Evolutionary conservation across 2,113 vertebrate species (phyloP).

Genomic region (rat (Rattus norvegicus)): DNA sequence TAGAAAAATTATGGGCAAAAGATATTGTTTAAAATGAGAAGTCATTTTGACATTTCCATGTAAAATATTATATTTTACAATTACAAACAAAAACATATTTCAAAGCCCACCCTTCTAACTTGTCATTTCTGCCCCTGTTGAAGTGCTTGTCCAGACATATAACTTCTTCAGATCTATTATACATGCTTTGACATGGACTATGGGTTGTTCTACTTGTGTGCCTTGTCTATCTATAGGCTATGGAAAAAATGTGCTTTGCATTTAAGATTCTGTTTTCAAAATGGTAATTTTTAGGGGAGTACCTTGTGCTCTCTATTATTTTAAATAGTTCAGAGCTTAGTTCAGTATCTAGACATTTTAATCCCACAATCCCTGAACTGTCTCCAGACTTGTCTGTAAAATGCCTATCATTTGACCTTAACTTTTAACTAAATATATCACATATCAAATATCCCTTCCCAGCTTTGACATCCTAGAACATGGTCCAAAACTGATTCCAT

Average conservation of each 20-base stretch:
- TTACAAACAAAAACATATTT: neutral
- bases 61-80: neutral
- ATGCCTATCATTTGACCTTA: constrained; percentile 25
- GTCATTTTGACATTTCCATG: neutral
- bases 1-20: neutral
- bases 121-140: neutral
- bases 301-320: constrained; percentile 18
- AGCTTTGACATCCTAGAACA: constrained; percentile 2
- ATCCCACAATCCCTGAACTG: neutral
- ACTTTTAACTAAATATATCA: constrained; percentile 20
- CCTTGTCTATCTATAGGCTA: neutral
- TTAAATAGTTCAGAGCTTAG: constrained; percentile 54
- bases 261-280: constrained; percentile 57
- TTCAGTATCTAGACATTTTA: constrained; percentile 37
- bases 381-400: constrained; percentile 46
- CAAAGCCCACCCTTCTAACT: neutral
- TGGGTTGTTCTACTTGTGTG: neutral
- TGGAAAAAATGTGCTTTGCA: constrained; percentile 37
- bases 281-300: constrained; percentile 41
- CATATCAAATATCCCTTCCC: constrained; percentile 40
- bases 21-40: neutral
- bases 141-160: neutral
- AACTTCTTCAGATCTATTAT: neutral
- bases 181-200: neutral
- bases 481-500: neutral